Base-by-base conservation (phyloP, 2,797 vertebrate species). In the Macropus fuliginosus region DNA sequence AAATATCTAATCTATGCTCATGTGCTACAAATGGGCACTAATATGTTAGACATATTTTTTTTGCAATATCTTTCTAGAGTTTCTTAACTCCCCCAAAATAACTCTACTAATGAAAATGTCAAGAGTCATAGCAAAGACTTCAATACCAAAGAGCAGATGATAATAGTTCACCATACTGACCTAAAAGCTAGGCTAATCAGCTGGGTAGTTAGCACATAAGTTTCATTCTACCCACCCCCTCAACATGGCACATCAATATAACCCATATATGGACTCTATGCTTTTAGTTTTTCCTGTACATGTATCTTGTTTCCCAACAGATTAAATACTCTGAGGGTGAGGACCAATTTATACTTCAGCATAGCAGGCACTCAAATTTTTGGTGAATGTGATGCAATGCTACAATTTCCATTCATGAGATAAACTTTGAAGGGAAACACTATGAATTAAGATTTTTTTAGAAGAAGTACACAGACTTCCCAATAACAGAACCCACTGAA, bases 401-500 rank as follows among this genome's bases (percentile, higher is more conserved):
- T 87, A 87, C 40, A 50, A 87, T 50, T 87, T 87, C 21, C 74
- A 87, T 50, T 87, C 40, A 87, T 50, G 24, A 87, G 40, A 87
- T 87, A 46, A 87, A 87, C 8, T 81, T 46, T 81, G 74, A 81
- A 81, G n/a, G n/a, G 8, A 24, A 81, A 97, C 29, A 91, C 55
- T 90, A 57, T 50, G 31, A 14, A 5, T 57, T 96, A 57, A 92
- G 56, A 55, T 97, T 95, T 14, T 66, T 14, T 96, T 81, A 57
- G 92, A 57, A 52, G 94, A 96, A 97, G 56, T 66, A 96, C 46
- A 93, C 4, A 66, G 4, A 54, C 54, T 90, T 95, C 89, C 94
- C 4, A 66, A 93, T 91, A 81, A 95, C 1, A 91, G 91, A 93
- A 91, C 94, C 93, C 96, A 96, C n/a, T 55, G 95, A 94, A 93